Percentiles rank a stretch among this genome's conserved stretches.
Evolutionary conservation across 2,888 invertebrate species (phyloP).

Genomic region (Amblyjoppa fuscipennis): DNA sequence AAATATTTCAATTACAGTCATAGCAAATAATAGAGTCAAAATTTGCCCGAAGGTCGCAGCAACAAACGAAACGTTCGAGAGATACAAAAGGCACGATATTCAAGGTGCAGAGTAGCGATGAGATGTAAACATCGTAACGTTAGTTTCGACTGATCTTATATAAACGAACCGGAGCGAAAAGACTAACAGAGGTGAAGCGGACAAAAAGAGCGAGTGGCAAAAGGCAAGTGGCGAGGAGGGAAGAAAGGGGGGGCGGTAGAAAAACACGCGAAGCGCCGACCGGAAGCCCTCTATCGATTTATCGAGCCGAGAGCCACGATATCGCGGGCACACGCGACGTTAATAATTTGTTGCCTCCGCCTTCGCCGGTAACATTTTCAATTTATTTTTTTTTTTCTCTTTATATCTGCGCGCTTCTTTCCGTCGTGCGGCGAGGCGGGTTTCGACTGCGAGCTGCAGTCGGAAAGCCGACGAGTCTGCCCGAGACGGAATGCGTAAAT

Average conservation of each 20-base stretch:
- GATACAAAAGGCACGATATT: neutral
- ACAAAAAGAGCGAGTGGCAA: constrained; percentile 41
- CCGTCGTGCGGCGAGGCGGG: neutral
- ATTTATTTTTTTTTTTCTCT: constrained; percentile 12
- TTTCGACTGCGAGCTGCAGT: constrained; percentile 6
- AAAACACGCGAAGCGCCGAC: constrained; percentile 50
- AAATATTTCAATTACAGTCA: neutral
- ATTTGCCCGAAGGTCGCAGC: neutral
- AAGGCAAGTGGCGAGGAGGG: constrained; percentile 12
- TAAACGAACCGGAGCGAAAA: constrained; percentile 9
- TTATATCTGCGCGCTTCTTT: constrained; percentile 18
- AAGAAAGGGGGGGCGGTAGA: constrained; percentile 44
- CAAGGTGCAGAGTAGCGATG: neutral
- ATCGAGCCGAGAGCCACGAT: constrained; percentile 56
- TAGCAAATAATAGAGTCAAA: neutral
- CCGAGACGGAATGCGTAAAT: constrained; percentile 11
- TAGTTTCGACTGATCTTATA: neutral
- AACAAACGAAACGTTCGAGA: neutral
- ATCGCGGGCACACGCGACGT: constrained; percentile 74
- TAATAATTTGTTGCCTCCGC: constrained; percentile 73
- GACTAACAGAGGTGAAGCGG: constrained; percentile 23
- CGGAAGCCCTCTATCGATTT: constrained; percentile 65
- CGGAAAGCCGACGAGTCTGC: neutral
- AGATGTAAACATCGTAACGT: neutral
- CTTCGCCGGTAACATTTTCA: constrained; percentile 40